These are phyloP conservation scores for Acleris holmiana DNA, from an alignment of 2,888 invertebrate genomes.

Conservation along the genomic window DNA sequence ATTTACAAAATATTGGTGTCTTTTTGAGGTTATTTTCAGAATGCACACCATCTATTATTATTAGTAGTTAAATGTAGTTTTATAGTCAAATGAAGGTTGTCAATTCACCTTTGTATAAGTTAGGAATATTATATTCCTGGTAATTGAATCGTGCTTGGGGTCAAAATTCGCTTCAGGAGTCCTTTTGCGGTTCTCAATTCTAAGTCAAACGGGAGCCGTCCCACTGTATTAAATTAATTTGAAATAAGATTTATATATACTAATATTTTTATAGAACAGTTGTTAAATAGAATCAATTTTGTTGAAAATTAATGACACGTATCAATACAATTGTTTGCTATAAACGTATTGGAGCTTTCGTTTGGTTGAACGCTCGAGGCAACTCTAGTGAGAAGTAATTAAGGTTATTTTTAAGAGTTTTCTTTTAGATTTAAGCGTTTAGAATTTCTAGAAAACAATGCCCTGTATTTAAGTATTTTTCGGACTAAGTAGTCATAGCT, in stretches of 20 bases:
- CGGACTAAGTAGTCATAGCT: no score
- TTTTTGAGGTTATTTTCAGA: no score
- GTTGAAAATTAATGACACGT: slow-evolving; percentile 57
- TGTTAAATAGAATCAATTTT: slow-evolving; percentile 79
- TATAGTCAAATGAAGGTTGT: no score
- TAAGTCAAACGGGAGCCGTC: slow-evolving; percentile 47
- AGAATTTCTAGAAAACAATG: slow-evolving; percentile 7
- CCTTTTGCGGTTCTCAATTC: slow-evolving; percentile 6
- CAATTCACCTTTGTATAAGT: no score
- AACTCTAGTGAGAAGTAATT: slow-evolving; percentile 67
- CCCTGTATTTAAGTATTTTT: background rate
- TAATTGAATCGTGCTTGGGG: no score
- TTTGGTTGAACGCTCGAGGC: slow-evolving; percentile 47
- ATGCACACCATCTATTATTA: no score
- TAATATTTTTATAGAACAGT: slow-evolving; percentile 77
- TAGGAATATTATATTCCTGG: no score
- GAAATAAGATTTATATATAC: slow-evolving; percentile 82
- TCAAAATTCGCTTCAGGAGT: background rate
- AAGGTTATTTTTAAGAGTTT: slow-evolving; percentile 66
- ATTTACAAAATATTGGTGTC: no score
- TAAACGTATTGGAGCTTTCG: slow-evolving; percentile 27
- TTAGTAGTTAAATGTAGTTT: no score
- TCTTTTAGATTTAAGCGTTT: slow-evolving; percentile 61
- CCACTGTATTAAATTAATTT: slow-evolving; percentile 65
- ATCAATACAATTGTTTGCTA: slow-evolving; percentile 37